Base-by-base conservation (phyloP, 2,113 vertebrate genomes). In the Phyllostomus discolor region DNA sequence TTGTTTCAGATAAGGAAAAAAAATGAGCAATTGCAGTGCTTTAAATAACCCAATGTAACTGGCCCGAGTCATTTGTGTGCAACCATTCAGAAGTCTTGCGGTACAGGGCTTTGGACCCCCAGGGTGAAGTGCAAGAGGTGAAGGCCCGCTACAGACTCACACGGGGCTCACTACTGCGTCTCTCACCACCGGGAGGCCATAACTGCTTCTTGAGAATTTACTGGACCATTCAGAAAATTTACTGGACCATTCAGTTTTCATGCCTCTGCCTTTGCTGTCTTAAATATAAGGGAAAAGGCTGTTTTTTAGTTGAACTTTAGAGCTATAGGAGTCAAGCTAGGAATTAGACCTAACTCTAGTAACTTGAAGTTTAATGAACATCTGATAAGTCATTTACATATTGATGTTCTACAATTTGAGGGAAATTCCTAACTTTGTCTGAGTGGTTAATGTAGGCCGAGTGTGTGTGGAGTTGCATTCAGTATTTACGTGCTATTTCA, bases 301-400 rank as follows among this genome's bases (percentile, higher is more conserved):
- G 7, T 67, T 96, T 93, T 59, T 59, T 20, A 69, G 10, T 24
- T 85, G 72, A 62, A 86, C 67, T 88, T 92, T 16, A 81, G 88
- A 92, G 95, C 82, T 64, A 31, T 8, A 52, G 24, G 4, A 14
- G 5, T 46, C 54, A 91, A 57, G 3, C 16, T 62, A 46, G 67
- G 35, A 64, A 96, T 95, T 72, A 26, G 70, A 24, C 5, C 57
- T 90, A 69, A 70, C 10, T 69, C 41, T 88, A 92, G 26, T 64
- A 76, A 85, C 15, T 26, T 90, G 4, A 2, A 66, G 46, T 88
- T 87, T 95, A 91, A 76, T 95, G 76, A 83, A 87, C 26, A 67
- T 70, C 22, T 82, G n/a, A 31, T 90, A 66, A 95, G 31, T 97
- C 48, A 84, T 79, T 95, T 89, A 82, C 70, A 75, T 84, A 95